A percentile compares a stretch with the other conserved stretches of the same genome.
Conservation (phyloP, 2,113 vertebrate species). For the Hippocampus guttulatus region DNA sequence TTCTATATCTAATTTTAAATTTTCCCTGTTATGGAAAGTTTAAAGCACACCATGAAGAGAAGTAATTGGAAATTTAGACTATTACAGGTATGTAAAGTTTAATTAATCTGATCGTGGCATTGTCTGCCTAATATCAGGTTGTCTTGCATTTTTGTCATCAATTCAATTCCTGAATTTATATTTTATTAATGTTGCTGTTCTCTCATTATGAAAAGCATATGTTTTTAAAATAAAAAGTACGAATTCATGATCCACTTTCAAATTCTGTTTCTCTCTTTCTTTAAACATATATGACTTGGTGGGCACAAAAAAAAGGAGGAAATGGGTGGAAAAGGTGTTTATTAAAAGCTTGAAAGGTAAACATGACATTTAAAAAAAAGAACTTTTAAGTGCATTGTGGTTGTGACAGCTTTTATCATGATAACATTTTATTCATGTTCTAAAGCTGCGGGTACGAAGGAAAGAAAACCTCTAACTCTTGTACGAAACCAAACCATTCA, state of each 20-base stretch:
- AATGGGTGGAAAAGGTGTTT: neutral
- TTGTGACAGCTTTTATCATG: neutral
- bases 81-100: neutral
- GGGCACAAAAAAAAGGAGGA: neutral
- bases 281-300: neutral
- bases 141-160: conserved; percentile 33
- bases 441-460: neutral
- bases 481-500: neutral
- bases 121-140: conserved; percentile 15
- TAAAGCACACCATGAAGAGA: conserved; percentile 23
- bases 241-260: conserved; percentile 17
- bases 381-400: conserved; percentile 5
- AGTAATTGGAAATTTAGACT: conserved; percentile 11
- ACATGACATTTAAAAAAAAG: conserved; percentile 3
- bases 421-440: neutral
- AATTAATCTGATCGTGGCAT: conserved; percentile 15
- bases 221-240: conserved; percentile 66
- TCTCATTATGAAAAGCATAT: conserved; percentile 57
- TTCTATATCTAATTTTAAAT: neutral
- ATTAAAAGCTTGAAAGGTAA: conserved; percentile 14
- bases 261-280: neutral
- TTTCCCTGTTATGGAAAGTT: neutral
- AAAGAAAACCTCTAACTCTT: neutral
- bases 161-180: conserved; percentile 22
- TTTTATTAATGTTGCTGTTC: conserved; percentile 27